Conservation (phyloP, 2,888 invertebrate genomes). For the Morpho deidamia region DNA sequence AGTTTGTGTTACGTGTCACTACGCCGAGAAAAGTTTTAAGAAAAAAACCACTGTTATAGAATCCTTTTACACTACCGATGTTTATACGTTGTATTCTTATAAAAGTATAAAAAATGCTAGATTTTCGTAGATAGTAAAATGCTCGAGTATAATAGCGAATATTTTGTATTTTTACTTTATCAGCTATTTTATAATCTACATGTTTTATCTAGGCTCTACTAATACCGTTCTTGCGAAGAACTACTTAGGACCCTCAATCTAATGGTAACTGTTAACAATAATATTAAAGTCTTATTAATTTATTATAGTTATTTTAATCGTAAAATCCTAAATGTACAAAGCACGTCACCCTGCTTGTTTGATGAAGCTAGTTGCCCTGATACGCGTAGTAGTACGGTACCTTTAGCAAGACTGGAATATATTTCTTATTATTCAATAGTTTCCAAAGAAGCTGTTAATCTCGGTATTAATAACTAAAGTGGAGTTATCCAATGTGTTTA, state of each 20-base stretch:
- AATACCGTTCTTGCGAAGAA: conserved; percentile 33
- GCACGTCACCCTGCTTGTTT: conserved; percentile 48
- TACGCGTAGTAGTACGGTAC: conserved; percentile 37
- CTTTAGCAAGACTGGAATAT: conserved; percentile 43
- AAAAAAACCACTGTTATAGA: neutral
- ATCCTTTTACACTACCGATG: conserved; percentile 9
- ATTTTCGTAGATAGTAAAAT: conserved; percentile 54
- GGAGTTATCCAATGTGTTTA: conserved; percentile 23
- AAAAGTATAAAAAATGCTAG: conserved; percentile 56
- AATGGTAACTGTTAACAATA: conserved; percentile 19
- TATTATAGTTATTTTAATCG: conserved; percentile 41
- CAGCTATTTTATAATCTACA: conserved; percentile 57
- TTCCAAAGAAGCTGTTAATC: conserved; percentile 4
- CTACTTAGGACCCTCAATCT: conserved; percentile 31
- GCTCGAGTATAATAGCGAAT: conserved; percentile 51
- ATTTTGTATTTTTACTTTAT: conserved; percentile 51
- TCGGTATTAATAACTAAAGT: conserved; percentile 10
- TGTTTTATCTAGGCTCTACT: conserved; percentile 35
- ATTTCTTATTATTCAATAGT: conserved; percentile 35
- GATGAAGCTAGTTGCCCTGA: conserved; percentile 45
- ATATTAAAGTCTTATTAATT: conserved; percentile 15
- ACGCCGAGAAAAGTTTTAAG: too few species aligned
- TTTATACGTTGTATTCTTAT: conserved; percentile 26
- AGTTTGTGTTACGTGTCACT: too few species aligned
- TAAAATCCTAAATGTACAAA: conserved; percentile 74